Evolutionary conservation across 1,140 invertebrate species (phyloP).

Genomic region (Babylonia areolata): DNA sequence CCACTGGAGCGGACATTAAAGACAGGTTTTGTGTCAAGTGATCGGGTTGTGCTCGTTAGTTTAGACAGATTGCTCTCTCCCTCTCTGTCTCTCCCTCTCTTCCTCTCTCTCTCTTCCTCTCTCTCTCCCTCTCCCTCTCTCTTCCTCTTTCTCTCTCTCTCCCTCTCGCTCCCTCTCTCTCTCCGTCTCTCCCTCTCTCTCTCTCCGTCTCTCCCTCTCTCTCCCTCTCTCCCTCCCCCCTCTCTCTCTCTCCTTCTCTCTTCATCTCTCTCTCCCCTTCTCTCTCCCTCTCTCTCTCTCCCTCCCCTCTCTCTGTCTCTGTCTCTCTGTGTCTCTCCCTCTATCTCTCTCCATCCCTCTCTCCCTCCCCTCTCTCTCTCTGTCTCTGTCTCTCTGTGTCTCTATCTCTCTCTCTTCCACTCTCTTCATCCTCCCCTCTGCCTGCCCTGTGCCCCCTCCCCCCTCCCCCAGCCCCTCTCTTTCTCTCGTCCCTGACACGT

Average conservation of each 20-base stretch:
- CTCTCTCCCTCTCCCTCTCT: neutral
- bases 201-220: neutral
- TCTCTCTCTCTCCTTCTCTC: neutral
- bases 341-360: neutral
- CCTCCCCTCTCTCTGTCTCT: neutral
- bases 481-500: neutral
- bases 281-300: neutral
- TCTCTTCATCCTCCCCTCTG: too few species aligned
- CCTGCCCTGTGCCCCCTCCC: neutral
- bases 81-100: slow-evolving; percentile 2
- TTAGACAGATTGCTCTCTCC: neutral
- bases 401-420: too few species aligned
- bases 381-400: too few species aligned
- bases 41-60: too few species aligned
- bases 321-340: neutral
- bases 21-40: too few species aligned
- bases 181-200: too few species aligned
- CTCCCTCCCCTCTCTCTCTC: neutral
- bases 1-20: too few species aligned
- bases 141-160: neutral
- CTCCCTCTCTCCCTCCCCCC: neutral
- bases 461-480: neutral
- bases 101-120: neutral
- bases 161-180: too few species aligned
- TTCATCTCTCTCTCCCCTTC: neutral